Conservation (phyloP, 2,113 vertebrate genomes). For the Eidolon helvum region DNA sequence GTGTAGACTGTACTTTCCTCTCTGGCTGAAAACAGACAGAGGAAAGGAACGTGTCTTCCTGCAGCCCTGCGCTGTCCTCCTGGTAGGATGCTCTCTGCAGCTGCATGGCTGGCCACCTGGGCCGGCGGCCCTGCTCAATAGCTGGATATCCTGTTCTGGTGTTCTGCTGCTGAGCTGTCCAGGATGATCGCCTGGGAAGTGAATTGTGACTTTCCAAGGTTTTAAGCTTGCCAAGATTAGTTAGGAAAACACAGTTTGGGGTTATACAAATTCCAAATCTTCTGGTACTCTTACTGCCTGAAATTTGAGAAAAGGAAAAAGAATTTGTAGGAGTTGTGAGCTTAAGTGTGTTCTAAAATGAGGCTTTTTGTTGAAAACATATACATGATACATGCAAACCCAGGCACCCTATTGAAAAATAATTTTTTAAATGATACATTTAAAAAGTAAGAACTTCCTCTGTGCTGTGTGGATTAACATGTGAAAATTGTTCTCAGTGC, state of each 20-base stretch:
- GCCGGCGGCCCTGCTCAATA: slow-evolving; percentile 87
- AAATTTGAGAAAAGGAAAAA: slow-evolving; percentile 63
- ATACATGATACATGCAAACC: slow-evolving; percentile 8
- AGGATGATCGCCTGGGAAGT: slow-evolving; percentile 76
- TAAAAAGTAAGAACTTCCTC: background rate
- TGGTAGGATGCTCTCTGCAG: slow-evolving; percentile 87
- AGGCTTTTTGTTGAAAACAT: slow-evolving; percentile 25
- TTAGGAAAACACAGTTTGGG: slow-evolving; percentile 65
- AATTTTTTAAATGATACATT: background rate
- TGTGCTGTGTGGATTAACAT: background rate
- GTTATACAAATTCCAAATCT: slow-evolving; percentile 50
- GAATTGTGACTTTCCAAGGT: slow-evolving; percentile 84
- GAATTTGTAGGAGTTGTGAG: slow-evolving; percentile 13
- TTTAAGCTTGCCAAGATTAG: slow-evolving; percentile 80
- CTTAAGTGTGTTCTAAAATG: background rate
- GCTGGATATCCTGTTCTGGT: slow-evolving; percentile 93
- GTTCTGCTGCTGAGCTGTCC: slow-evolving; percentile 78
- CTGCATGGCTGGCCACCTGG: slow-evolving; percentile 86
- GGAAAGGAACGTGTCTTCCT: slow-evolving; percentile 87
- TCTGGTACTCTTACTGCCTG: slow-evolving; percentile 60
- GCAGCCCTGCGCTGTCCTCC: slow-evolving; percentile 83
- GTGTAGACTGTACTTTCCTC: slow-evolving; percentile 72
- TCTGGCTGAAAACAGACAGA: slow-evolving; percentile 83
- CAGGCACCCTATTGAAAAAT: background rate
- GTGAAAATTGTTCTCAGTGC: background rate